These are phyloP conservation scores for Callyntrura guangdongensis DNA, from an alignment of 2,888 invertebrate species.

Conservation along the genomic window DNA sequence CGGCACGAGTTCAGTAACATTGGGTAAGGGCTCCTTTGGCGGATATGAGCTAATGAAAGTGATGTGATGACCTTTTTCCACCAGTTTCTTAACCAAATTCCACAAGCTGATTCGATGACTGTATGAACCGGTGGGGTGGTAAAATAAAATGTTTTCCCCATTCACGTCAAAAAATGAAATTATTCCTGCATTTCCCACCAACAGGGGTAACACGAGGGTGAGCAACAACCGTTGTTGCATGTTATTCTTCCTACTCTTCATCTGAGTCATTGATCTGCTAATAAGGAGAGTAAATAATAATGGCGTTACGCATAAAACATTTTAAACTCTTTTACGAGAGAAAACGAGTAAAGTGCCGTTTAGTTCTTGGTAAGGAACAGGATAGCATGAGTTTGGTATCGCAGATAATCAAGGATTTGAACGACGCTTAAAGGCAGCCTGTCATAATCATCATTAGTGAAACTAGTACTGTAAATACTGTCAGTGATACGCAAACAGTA, in stretches of 20 bases:
- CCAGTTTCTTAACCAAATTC: constrained; percentile 73
- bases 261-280: constrained; percentile 64
- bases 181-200: constrained; percentile 49
- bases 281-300: constrained; percentile 2
- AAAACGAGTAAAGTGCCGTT: constrained; percentile 19
- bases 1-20: constrained; percentile 68
- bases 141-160: constrained; percentile 60
- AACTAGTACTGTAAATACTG: not conserved
- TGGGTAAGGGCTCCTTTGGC: constrained; percentile 50
- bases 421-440: not conserved
- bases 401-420: constrained; percentile 28
- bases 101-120: constrained; percentile 79
- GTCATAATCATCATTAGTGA: constrained; percentile 16
- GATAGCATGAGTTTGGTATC: not conserved
- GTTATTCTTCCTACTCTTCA: not conserved
- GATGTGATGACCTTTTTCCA: constrained; percentile 78
- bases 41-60: constrained; percentile 77
- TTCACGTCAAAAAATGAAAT: constrained; percentile 32
- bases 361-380: not conserved
- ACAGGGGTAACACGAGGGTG: constrained; percentile 17
- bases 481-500: not conserved
- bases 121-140: constrained; percentile 66
- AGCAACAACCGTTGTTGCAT: constrained; percentile 30
- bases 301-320: not conserved
- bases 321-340: constrained; percentile 40